Base-by-base conservation (phyloP, 2,888 invertebrate genomes). In the Bombylius discolor region DNA sequence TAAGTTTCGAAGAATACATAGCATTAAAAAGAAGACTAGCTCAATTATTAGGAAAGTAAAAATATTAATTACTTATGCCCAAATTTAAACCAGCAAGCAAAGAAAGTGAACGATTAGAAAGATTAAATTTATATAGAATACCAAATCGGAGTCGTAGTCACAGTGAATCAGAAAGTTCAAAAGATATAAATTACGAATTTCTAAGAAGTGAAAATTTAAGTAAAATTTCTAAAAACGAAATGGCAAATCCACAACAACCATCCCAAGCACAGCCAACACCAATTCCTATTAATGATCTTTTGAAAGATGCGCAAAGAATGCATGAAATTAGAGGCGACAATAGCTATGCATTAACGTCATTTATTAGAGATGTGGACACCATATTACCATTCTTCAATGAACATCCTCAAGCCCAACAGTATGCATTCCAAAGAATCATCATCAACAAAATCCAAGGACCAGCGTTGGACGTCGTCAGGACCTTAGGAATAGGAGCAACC, bases 371-470 rank as follows among this genome's bases (percentile, higher is more conserved):
- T 49, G 56, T 56, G n/a, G 52, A 56, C 31, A 36, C 56, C 8
- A 44, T 52, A 13, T 48, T 52, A 32, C 14, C 48, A 9, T 13
- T 52, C 14, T 31, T 47, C 39, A 13, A 44, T 23, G n/a, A 44
- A 31, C n/a, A 47, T n/a, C 51, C 39, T 23, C 51, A 49, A 54
- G 52, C 46, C 39, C 34, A 36, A 11, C 6, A 36, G 13, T 62
- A 62, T 49, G 54, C 61, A 47, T 49, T 58, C 56, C 57, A 57
- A 45, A 53, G 59, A 53, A 51, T 61, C 48, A 61, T 62, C 13
- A 53, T 61, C 45, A 61, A 61, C 47, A 59, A 61, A 57, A 56
- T 61, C 32, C 62, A 61, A 58, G 63, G 60, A 53, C 53, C 53
- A 55, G 62, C 61, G 42, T 57, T 62, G 44, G 55, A 63, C 36